These are phyloP conservation scores for Dreissena polymorpha DNA, from an alignment of 1,140 invertebrate genomes.

Conservation along the genomic window DNA sequence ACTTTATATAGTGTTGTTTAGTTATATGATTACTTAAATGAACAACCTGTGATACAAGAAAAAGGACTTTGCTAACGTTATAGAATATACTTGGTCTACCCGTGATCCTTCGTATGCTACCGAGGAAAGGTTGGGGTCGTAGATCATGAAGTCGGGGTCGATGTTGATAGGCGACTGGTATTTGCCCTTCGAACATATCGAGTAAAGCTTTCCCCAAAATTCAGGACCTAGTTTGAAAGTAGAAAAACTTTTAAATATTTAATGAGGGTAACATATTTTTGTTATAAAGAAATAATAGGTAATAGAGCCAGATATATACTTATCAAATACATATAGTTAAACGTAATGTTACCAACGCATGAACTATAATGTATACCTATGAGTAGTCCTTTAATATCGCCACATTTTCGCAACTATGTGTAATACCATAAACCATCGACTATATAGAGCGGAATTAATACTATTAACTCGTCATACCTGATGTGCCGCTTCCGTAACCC, in stretches of 20 bases:
- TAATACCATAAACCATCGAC: no score
- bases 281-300: no score
- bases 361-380: no score
- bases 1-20: no score
- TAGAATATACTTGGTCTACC: slow-evolving; percentile 83
- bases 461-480: slow-evolving; percentile 13
- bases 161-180: slow-evolving; percentile 97
- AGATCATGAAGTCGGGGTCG: slow-evolving; percentile 94
- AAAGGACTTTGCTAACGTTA: no score
- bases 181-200: slow-evolving; percentile 95
- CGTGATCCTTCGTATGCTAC: slow-evolving; percentile 94
- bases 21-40: no score
- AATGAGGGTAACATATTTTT: background rate
- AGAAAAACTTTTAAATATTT: slow-evolving; percentile 60
- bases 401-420: no score
- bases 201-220: slow-evolving; percentile 98
- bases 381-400: no score
- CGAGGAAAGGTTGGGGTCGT: slow-evolving; percentile 94
- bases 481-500: slow-evolving; percentile 28
- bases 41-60: no score
- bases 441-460: background rate
- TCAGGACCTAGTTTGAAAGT: slow-evolving; percentile 88
- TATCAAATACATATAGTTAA: no score
- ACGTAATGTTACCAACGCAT: no score
- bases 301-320: no score